phyloP scores from a whole-genome alignment of 2,888 invertebrate genomes.

The Oligia latruncula region DNA sequence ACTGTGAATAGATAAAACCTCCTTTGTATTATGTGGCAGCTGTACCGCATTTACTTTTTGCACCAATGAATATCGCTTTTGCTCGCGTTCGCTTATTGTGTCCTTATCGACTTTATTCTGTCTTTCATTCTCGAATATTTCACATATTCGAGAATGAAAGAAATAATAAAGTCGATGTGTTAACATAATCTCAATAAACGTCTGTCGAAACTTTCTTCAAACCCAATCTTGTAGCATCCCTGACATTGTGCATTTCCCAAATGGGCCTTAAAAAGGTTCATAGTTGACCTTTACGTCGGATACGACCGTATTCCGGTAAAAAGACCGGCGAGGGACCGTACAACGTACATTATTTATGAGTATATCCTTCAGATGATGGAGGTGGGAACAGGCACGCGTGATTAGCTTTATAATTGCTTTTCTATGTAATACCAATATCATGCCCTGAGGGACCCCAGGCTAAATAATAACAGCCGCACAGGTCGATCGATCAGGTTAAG shows the following conservation, averaged over 20 bases:
- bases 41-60: background rate
- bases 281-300: constrained; percentile 65
- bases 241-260: constrained; percentile 57
- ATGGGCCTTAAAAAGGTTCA: constrained; percentile 56
- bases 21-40: background rate
- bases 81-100: no score
- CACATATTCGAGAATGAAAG: no score
- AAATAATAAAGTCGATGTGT: background rate
- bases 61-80: background rate
- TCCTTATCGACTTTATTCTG: no score
- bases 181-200: constrained; percentile 7
- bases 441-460: no score
- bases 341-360: constrained; percentile 70
- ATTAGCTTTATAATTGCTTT: constrained; percentile 67
- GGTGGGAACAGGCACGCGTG: constrained; percentile 51
- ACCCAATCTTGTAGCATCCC: constrained; percentile 23
- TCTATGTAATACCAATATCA: constrained; percentile 44
- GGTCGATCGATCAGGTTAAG: no score
- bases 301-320: constrained; percentile 55
- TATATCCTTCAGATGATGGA: constrained; percentile 59
- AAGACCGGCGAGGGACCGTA: constrained; percentile 59
- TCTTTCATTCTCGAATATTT: background rate
- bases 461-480: no score
- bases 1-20: background rate
- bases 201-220: background rate